These are phyloP conservation scores for Sorex maritimensis DNA, from an alignment of 2,797 vertebrate species.

Conservation along the genomic window DNA sequence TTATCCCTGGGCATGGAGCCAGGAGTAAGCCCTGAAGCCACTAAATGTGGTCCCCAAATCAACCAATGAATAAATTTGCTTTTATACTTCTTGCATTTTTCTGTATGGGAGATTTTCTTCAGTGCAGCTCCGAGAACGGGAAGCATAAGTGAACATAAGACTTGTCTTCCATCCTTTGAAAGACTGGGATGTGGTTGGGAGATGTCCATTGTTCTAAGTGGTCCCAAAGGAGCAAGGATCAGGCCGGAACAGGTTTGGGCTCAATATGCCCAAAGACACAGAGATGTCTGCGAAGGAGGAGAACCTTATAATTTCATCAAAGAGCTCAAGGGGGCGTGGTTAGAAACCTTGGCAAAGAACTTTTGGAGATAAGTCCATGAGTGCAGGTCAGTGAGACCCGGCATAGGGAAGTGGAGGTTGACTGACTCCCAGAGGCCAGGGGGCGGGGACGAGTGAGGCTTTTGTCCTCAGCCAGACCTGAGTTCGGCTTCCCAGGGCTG, in stretches of 20 bases:
- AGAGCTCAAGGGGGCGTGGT: neutral
- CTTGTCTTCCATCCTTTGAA: neutral
- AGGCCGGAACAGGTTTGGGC: neutral
- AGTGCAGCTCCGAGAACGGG: neutral
- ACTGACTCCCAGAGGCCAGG: neutral
- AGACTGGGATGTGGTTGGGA: too few species aligned
- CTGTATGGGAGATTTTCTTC: neutral
- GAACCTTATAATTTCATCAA: constrained; percentile 36
- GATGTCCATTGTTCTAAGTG: fast-evolving
- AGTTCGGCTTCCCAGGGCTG: neutral
- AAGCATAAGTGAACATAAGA: neutral
- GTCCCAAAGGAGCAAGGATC: neutral
- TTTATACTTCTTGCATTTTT: neutral
- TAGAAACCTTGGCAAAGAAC: neutral
- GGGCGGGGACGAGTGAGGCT: fast-evolving
- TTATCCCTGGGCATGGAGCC: too few species aligned
- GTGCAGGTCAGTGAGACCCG: neutral
- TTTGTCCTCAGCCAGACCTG: neutral
- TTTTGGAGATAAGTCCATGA: neutral
- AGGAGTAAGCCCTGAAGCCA: too few species aligned
- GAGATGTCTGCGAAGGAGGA: neutral
- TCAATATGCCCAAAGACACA: neutral
- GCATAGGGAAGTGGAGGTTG: neutral
- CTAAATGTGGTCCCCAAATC: too few species aligned
- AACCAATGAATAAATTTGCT: too few species aligned